phyloP scores from a whole-genome alignment of 2,797 vertebrate species.

The Luscinia megarhynchos region DNA sequence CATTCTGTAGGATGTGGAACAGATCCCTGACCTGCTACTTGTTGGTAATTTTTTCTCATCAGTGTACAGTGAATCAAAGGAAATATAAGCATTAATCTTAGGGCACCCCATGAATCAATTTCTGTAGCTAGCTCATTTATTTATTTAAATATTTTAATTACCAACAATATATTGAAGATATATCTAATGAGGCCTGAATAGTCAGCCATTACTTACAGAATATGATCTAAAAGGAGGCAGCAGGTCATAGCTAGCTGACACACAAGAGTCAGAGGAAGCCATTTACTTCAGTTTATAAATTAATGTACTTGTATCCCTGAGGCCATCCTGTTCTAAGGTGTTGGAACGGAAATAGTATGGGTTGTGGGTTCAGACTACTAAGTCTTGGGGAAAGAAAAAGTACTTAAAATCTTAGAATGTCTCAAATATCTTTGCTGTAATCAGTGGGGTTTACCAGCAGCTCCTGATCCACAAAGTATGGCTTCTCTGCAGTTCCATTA shows the following conservation, averaged over 20 bases:
- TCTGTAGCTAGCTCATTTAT: neutral
- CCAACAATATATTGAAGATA: neutral
- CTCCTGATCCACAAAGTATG: slow-evolving; percentile 80
- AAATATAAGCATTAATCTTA: neutral
- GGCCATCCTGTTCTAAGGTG: neutral
- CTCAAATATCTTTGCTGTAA: neutral
- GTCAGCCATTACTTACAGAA: neutral
- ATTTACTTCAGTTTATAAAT: neutral
- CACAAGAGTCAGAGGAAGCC: neutral
- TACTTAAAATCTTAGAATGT: neutral
- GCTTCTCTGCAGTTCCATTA: slow-evolving; percentile 79
- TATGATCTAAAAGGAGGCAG: neutral
- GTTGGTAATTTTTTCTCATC: neutral
- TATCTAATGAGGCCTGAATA: neutral
- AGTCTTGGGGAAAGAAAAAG: neutral
- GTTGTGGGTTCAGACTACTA: neutral
- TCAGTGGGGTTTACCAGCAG: slow-evolving; percentile 75
- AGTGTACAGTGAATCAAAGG: neutral
- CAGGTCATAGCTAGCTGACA: neutral
- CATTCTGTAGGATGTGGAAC: neutral
- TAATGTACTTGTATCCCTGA: neutral
- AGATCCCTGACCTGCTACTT: neutral
- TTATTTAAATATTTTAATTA: neutral
- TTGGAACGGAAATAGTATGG: neutral
- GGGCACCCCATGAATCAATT: neutral